Percentiles rank a stretch among this genome's conserved stretches.
phyloP scores from a whole-genome alignment of 2,888 invertebrate species.

The Patella depressa region DNA sequence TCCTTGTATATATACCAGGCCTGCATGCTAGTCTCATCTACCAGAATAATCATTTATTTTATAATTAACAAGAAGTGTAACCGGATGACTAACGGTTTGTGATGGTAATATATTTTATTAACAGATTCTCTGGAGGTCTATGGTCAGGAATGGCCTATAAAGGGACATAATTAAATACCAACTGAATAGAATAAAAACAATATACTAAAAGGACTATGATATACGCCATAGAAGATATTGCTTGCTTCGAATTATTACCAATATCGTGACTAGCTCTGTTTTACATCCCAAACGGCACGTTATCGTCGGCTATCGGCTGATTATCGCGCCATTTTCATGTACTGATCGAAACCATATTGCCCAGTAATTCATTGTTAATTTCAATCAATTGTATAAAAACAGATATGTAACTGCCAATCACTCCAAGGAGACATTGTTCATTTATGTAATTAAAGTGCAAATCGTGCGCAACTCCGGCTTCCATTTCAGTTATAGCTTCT shows the following conservation, averaged over 20 bases:
- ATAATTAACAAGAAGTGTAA: too few relatives aligned
- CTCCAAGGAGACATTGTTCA: conserved; percentile 5
- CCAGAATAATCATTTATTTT: too few relatives aligned
- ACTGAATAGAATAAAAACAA: too few relatives aligned
- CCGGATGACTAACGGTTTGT: too few relatives aligned
- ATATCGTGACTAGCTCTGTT: conserved; percentile 8
- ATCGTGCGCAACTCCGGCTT: neutral
- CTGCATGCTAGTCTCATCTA: too few relatives aligned
- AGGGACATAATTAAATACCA: too few relatives aligned
- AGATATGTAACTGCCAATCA: neutral
- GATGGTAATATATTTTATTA: too few relatives aligned
- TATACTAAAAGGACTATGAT: too few relatives aligned
- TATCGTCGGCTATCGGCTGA: conserved; percentile 9
- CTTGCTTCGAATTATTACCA: neutral
- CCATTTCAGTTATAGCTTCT: neutral
- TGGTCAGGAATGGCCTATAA: too few relatives aligned
- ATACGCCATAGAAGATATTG: too few relatives aligned
- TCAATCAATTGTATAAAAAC: conserved; percentile 10
- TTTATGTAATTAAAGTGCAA: conserved; percentile 11
- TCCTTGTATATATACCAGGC: too few relatives aligned
- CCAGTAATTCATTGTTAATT: conserved; percentile 5
- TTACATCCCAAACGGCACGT: conserved; percentile 10
- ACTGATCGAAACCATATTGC: conserved; percentile 2
- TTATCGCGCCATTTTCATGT: conserved; percentile 12
- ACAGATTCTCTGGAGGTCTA: too few relatives aligned